Evolutionary conservation across 2,113 vertebrate species (phyloP).

Genomic region (Neopipo cinnamomea): DNA sequence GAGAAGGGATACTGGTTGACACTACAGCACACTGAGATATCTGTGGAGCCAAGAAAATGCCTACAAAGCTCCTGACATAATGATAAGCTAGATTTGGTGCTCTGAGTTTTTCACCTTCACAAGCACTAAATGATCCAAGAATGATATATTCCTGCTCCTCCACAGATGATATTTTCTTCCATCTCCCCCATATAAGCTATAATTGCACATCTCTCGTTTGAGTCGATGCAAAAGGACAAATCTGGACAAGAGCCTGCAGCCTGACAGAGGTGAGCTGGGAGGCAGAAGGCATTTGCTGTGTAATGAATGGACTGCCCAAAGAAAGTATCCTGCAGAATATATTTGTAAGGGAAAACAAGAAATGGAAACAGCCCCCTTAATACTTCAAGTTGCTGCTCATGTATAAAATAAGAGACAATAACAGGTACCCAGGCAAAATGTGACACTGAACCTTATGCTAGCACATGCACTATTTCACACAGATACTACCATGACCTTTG

Average conservation of each 20-base stretch:
- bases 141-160: constrained; percentile 15
- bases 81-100: not conserved
- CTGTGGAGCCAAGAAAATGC: not conserved
- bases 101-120: constrained; percentile 18
- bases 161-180: constrained; percentile 39
- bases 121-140: constrained; percentile 32
- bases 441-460: constrained; percentile 15
- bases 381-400: not conserved
- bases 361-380: constrained; percentile 2
- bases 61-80: not conserved
- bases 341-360: constrained; percentile 12
- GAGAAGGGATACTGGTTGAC: not conserved
- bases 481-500: constrained; percentile 35
- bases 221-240: constrained; percentile 8
- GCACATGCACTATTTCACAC: constrained; percentile 8
- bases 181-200: constrained; percentile 14
- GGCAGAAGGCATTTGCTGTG: not conserved
- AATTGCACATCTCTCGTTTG: constrained; percentile 1
- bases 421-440: constrained; percentile 10
- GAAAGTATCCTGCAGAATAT: not conserved
- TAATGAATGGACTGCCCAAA: constrained; percentile 32
- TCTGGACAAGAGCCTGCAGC: constrained; percentile 6
- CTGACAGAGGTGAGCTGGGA: constrained; percentile 14
- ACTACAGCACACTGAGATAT: not conserved
- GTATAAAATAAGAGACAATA: constrained; percentile 30